Base-by-base conservation (phyloP, 2,113 vertebrate genomes). In the Phodopus roborovskii region DNA sequence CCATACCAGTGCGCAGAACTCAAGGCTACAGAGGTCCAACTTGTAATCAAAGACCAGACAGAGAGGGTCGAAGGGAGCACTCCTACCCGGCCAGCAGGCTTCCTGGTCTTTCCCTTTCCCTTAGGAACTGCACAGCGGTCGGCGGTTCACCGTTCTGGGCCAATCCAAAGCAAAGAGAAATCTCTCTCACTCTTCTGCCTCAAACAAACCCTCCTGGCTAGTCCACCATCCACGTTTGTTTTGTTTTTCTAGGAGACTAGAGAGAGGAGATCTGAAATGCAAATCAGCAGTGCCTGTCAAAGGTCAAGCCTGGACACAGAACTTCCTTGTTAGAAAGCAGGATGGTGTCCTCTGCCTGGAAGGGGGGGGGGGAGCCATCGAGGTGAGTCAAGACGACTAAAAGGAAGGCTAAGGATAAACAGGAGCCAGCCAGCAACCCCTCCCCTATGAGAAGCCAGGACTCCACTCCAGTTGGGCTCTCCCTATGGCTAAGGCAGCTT, bases 111-210 rank as follows among this genome's bases (percentile, higher is more conserved):
- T 16, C 84, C 22, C 11, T 22, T 12, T 8, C 66, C 42, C 39
- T 64, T 15, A 68, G 45, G 77, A 22, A 48, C 16, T 2, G 39
- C n/a, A 50, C 36, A 73, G 78, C 7, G n/a, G n/a, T n/a, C n/a
- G 36, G 42, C 79, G 20, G 17, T 62, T 73, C 50, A 42, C 30
- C 88, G 30, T 58, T 45, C 53, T 36, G 58, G 45, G 42, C 50
- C 81, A 33, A 88, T 22, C 7, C 22, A 77, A 75, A 94, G 70
- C 28, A 64, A 36, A 60, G 56, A 96, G 84, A 71, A 92, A 82
- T 45, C 58, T 60, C 24, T 36, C 30, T 17, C 11, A 1, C 7
- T 24, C 36, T 53, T 70, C 58, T 39, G 24, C 39, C 42, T 3
- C 5, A 39, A 30, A 82, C 64, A 84, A 77, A 88, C 66, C 30